Base-by-base conservation (phyloP, 2,888 invertebrate species). In the Xanthorhoe designata region DNA sequence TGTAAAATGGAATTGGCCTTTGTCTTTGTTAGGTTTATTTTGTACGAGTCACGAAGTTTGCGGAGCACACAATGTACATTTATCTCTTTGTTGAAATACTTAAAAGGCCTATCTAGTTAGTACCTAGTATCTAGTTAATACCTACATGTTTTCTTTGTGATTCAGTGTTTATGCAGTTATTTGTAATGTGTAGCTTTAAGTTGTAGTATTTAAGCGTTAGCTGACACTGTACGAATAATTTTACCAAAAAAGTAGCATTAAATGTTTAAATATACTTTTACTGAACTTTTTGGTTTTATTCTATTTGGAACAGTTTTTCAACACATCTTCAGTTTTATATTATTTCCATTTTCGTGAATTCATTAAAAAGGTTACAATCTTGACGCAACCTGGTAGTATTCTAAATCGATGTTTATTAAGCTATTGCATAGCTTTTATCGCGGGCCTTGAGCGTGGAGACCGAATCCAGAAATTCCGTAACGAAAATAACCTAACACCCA, bases 61-160 rank as follows among this genome's bases (percentile, higher is more conserved):
- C 24, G 18, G 35, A 62, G 54, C 55, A 63, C 45, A 67, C 38
- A 60, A 51, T 47, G 47, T 50, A 55, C 29, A 19, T 35, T 59
- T 57, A 52, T 65, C 50, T 56, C 49, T 55, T 59, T 59, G 54
- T 54, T 42, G 19, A 35, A 59, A 60, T 47, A 56, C 52, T 52
- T 62, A 61, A 58, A 50, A 24, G 38, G 54, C 49, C 19, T 54
- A 61, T 38, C 63, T 50, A 17, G 42, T 57, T 18, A 15, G 10
- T 49, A n/a, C n/a, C n/a, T n/a, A n/a, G n/a, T n/a, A n/a, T n/a
- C n/a, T n/a, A n/a, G n/a, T n/a, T n/a, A n/a, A n/a, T n/a, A n/a
- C n/a, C n/a, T n/a, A 38, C 15, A 51, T 45, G 38, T 45, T 65
- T 60, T 51, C 18, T 63, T 56, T 67, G 47, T 56, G 32, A 38